Evolutionary conservation across 2,797 vertebrate species (phyloP).

Genomic region (Neostethus bicornis): DNA sequence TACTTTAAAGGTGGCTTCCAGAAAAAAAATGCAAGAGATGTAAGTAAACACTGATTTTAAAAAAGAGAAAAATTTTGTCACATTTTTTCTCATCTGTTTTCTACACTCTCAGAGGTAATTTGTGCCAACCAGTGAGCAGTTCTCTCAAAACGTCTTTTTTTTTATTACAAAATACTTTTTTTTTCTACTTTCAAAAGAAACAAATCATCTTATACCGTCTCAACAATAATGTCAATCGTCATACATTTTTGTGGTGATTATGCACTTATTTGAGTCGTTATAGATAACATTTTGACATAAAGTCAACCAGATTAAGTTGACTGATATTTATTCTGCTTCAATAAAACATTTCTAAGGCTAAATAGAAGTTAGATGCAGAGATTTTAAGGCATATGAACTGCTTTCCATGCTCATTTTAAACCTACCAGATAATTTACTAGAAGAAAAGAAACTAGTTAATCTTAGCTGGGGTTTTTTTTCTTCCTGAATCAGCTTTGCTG

Average conservation of each 20-base stretch:
- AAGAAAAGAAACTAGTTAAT: constrained; percentile 28
- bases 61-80: constrained; percentile 36
- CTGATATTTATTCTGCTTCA: too few species aligned
- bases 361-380: constrained; percentile 20
- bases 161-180: too few species aligned
- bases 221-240: too few species aligned
- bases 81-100: constrained; percentile 21
- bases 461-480: constrained; percentile 14
- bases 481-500: constrained; percentile 29
- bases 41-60: constrained; percentile 5
- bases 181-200: too few species aligned
- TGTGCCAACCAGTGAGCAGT: too few species aligned
- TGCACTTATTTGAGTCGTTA: too few species aligned
- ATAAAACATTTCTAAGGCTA: constrained; percentile 1
- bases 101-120: too few species aligned
- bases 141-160: too few species aligned
- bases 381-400: neutral
- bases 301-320: too few species aligned
- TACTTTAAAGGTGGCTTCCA: constrained; percentile 39
- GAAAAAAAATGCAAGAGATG: constrained; percentile 30
- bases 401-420: constrained; percentile 28
- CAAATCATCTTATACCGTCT: too few species aligned
- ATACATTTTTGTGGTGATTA: too few species aligned
- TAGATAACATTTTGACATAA: too few species aligned
- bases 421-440: constrained; percentile 41